Evolutionary conservation across 2,888 invertebrate species (phyloP), one percentile per base, ranked within the genome.

Genomic region (Brenthis hecate): DNA sequence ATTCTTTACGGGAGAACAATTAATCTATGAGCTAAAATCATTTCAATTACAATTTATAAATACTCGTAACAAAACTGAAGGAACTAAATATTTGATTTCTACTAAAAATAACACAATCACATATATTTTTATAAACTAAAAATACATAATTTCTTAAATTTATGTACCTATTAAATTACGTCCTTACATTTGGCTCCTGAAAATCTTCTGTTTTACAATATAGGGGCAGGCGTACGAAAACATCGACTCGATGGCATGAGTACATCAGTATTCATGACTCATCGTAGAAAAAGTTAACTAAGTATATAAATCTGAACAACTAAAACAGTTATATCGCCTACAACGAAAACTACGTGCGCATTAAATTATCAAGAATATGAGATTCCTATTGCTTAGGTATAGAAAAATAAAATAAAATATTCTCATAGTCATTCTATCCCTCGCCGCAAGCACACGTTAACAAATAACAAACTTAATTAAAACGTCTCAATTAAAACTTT

Each of bases 391-490:
- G 67, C 60, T 72, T 70, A 65, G n/a, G 51, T 57, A 68, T 66
- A 68, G 63, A 68, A 62, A 71, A 67, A 69, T 63, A 68, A 70
- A 56, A 66, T 63, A 51, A 68, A 64, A 65, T 69, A 69, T 64
- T 53, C 65, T 70, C 54, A 68, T 72, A 68, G 68, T 70, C 65
- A 56, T 62, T 60, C 62, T 63, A 70, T 63, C 68, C 64, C 66
- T 84, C 82, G 81, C 78, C 82, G 77, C 75, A 82, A 43, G 57
- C 57, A 48, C 81, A 83, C 78, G 81, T 83, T 89, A 91, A 91
- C 90, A 92, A 91, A 89, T 89, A 92, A 92, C 91, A 90, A 89
- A 92, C 90, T 91, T 91, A 92, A 90, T 90, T 88, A 90, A 89
- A 88, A 86, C 85, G 78, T 85, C 79, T 88, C 88, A 86, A 87